phyloP scores from a whole-genome alignment of 2,888 invertebrate genomes.

The Folsomia candida region DNA sequence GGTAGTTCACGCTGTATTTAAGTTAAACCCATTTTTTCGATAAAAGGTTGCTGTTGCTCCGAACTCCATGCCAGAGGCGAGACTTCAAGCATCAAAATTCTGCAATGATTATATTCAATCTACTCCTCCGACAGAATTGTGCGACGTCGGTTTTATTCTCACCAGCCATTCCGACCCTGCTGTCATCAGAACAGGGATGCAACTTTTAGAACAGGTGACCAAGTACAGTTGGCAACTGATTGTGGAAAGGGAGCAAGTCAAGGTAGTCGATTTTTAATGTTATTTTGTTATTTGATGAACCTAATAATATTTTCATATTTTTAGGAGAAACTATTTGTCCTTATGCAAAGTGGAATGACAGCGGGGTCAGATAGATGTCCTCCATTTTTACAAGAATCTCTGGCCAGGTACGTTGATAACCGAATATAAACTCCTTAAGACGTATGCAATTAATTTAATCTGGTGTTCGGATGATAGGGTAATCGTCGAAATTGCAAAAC shows the following conservation, averaged over 20 bases:
- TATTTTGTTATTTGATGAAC: neutral
- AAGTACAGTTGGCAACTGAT: slow-evolving; percentile 76
- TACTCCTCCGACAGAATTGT: slow-evolving; percentile 29
- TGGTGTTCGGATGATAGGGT: slow-evolving; percentile 64
- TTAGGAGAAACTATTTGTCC: slow-evolving; percentile 40
- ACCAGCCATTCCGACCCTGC: slow-evolving; percentile 22
- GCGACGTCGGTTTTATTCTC: slow-evolving; percentile 38
- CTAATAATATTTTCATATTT: slow-evolving; percentile 9
- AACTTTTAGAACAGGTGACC: slow-evolving; percentile 87
- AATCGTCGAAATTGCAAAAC: slow-evolving; percentile 94
- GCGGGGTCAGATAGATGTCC: slow-evolving; percentile 38
- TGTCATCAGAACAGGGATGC: slow-evolving; percentile 64
- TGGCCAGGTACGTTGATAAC: slow-evolving; percentile 38
- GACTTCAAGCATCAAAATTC: slow-evolving; percentile 40
- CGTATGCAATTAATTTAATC: neutral
- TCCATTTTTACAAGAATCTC: slow-evolving; percentile 46
- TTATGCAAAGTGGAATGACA: slow-evolving; percentile 43
- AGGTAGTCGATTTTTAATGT: neutral
- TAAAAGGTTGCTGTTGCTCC: slow-evolving; percentile 34
- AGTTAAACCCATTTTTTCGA: neutral
- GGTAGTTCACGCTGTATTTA: neutral
- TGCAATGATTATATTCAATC: slow-evolving; percentile 38
- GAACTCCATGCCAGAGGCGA: slow-evolving; percentile 16
- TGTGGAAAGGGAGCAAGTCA: slow-evolving; percentile 7
- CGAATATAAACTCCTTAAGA: neutral